These are phyloP conservation scores for Ectropis grisescens DNA, from an alignment of 1,140 invertebrate genomes.

Conservation along the genomic window DNA sequence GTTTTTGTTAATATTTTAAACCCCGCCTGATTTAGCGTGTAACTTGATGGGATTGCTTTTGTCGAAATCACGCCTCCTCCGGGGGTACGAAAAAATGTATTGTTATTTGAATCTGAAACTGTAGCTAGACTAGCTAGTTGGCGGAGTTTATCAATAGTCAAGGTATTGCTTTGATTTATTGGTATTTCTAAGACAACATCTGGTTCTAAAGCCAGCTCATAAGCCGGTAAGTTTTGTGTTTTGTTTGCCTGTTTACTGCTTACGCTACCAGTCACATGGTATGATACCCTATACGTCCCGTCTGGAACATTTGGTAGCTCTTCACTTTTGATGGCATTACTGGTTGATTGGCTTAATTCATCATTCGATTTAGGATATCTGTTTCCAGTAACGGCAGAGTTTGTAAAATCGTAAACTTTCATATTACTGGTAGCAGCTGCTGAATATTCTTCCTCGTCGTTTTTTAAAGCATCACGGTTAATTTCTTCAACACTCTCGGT, in stretches of 20 bases:
- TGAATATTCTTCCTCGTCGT: not conserved
- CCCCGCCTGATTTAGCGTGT: slow-evolving; percentile 74
- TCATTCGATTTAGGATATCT: slow-evolving; percentile 52
- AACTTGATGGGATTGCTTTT: slow-evolving; percentile 71
- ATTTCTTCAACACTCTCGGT: slow-evolving; percentile 24
- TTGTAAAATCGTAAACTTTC: slow-evolving; percentile 11
- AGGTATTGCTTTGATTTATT: slow-evolving; percentile 45
- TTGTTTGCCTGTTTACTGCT: slow-evolving; percentile 61
- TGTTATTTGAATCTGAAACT: slow-evolving; percentile 62
- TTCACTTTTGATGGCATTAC: slow-evolving; percentile 12
- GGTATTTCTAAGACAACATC: slow-evolving; percentile 60
- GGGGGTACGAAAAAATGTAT: slow-evolving; percentile 54
- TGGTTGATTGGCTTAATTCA: slow-evolving; percentile 25
- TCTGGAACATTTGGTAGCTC: slow-evolving; percentile 32
- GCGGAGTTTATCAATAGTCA: slow-evolving; percentile 61
- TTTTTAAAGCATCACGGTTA: slow-evolving; percentile 15
- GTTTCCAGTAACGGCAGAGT: slow-evolving; percentile 25
- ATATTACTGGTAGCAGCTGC: slow-evolving; percentile 19
- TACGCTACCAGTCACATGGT: slow-evolving; percentile 59
- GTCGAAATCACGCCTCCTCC: slow-evolving; percentile 68
- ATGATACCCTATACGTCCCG: slow-evolving; percentile 57
- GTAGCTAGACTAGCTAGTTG: slow-evolving; percentile 67
- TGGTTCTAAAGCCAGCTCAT: slow-evolving; percentile 52
- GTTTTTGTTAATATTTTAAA: slow-evolving; percentile 77
- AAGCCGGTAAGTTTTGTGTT: slow-evolving; percentile 50